Percentiles rank a stretch among this genome's conserved stretches.
Evolutionary conservation across 2,113 vertebrate species (phyloP).

Genomic region (Enhydra lutris): DNA sequence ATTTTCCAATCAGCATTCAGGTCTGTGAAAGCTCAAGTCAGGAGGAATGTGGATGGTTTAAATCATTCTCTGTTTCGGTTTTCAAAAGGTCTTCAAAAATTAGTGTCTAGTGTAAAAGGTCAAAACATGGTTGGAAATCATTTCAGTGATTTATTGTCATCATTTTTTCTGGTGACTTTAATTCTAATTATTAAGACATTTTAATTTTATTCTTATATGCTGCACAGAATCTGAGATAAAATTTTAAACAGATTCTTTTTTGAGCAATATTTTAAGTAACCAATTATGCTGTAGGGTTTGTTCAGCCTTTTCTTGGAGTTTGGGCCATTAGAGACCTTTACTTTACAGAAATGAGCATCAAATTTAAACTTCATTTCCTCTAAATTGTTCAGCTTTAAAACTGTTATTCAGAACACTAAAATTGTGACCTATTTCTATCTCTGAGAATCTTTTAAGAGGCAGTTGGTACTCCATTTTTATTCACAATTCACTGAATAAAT

Average conservation of each 20-base stretch:
- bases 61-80: constrained; percentile 63
- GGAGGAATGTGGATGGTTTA: constrained; percentile 59
- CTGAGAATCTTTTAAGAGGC: background rate
- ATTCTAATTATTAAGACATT: constrained; percentile 56
- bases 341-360: background rate
- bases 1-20: constrained; percentile 63
- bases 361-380: constrained; percentile 37
- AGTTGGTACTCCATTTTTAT: background rate
- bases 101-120: constrained; percentile 68
- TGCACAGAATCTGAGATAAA: background rate
- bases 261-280: background rate
- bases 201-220: constrained; percentile 32
- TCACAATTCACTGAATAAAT: constrained; percentile 27
- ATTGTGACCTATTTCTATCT: background rate
- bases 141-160: constrained; percentile 63
- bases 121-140: constrained; percentile 60
- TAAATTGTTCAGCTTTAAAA: constrained; percentile 3
- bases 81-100: constrained; percentile 76
- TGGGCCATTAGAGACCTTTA: background rate
- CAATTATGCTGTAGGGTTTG: background rate
- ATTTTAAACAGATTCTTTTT: background rate
- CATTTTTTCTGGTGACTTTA: constrained; percentile 24
- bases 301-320: background rate
- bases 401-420: background rate
- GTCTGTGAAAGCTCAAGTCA: constrained; percentile 43